Percentiles rank a stretch among this genome's conserved stretches.
These are phyloP conservation scores for Bathynomus jamesi DNA, from an alignment of 1,140 invertebrate genomes.

Conservation along the genomic window DNA sequence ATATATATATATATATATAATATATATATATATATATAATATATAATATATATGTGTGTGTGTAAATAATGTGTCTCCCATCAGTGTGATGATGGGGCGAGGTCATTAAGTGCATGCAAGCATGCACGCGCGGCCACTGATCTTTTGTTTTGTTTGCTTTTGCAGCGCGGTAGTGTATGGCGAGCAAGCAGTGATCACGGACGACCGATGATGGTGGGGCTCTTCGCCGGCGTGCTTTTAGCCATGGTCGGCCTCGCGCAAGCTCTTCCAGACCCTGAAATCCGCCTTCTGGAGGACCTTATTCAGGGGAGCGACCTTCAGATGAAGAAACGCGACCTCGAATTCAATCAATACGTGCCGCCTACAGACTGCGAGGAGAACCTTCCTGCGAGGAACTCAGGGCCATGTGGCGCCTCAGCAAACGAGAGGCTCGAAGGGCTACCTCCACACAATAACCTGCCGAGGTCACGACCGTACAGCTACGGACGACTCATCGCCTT, in stretches of 20 bases:
- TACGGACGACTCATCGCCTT: constrained; percentile 54
- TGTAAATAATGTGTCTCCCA: no score
- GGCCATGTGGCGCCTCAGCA: constrained; percentile 85
- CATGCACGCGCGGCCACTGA: no score
- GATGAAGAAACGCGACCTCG: constrained; percentile 31
- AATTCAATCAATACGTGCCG: constrained; percentile 35
- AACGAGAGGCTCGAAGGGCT: constrained; percentile 72
- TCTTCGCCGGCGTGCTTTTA: background rate
- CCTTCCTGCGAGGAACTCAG: constrained; percentile 77
- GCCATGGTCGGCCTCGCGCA: background rate
- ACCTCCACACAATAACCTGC: constrained; percentile 76
- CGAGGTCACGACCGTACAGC: constrained; percentile 64
- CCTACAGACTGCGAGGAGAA: constrained; percentile 46
- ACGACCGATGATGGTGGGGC: background rate
- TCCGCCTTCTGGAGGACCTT: background rate
- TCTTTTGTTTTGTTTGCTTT: background rate
- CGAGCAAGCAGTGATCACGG: background rate
- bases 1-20: no score
- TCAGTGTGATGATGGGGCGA: no score
- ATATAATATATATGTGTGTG: no score
- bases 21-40: no score
- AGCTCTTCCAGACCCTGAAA: background rate
- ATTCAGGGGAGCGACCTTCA: background rate
- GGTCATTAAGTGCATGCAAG: no score
- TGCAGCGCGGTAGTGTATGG: background rate